These are phyloP conservation scores for Esox masquinongy DNA, from an alignment of 2,797 vertebrate species.

Conservation along the genomic window DNA sequence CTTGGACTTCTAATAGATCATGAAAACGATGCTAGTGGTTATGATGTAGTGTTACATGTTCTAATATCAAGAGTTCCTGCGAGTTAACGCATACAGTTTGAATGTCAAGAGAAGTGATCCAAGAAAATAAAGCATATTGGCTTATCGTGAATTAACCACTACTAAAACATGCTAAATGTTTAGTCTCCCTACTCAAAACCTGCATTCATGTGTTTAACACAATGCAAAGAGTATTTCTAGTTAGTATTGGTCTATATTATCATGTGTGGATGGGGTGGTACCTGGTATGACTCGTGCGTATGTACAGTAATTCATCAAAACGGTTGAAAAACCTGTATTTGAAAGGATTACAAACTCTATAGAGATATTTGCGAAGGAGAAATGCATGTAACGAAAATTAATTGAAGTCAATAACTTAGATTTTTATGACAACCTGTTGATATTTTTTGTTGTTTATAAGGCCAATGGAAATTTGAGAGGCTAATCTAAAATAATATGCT, in stretches of 20 bases:
- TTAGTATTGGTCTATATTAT: background rate
- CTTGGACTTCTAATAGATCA: background rate
- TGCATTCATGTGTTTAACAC: background rate
- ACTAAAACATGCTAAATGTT: background rate
- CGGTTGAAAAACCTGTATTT: background rate
- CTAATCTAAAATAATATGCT: background rate
- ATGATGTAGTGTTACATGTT: background rate
- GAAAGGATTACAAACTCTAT: background rate
- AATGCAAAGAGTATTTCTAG: background rate
- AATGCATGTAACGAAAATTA: background rate
- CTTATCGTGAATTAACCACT: background rate
- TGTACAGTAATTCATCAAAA: background rate
- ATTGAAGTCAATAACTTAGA: background rate
- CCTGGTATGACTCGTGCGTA: background rate
- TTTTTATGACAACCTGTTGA: background rate
- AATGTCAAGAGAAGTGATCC: background rate
- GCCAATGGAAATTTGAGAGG: background rate
- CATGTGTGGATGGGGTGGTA: background rate
- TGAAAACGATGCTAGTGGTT: background rate
- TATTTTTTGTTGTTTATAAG: background rate
- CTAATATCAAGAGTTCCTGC: background rate
- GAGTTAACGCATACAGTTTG: background rate
- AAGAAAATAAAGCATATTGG: background rate
- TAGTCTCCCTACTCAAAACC: background rate
- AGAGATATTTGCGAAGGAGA: background rate